phyloP scores from a whole-genome alignment of 2,113 vertebrate genomes.

The Eonycteris spelaea region DNA sequence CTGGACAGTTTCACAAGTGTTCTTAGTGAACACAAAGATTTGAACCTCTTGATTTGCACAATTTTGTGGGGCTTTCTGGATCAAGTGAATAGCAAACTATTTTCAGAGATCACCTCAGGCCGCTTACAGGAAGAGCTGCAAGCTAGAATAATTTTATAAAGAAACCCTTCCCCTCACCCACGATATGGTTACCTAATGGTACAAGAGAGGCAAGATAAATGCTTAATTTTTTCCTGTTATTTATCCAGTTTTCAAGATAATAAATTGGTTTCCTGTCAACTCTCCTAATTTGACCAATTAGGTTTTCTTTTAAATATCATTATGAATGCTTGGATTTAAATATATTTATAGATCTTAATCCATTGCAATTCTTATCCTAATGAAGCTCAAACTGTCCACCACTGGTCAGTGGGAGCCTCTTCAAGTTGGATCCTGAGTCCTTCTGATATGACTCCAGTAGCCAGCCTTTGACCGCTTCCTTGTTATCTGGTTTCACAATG shows the following conservation, averaged over 20 bases:
- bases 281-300: not conserved
- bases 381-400: not conserved
- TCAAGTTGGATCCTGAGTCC: not conserved
- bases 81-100: too few species aligned
- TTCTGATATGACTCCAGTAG: not conserved
- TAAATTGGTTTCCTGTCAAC: not conserved
- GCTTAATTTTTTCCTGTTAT: not conserved
- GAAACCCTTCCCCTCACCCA: not conserved
- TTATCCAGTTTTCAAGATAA: not conserved
- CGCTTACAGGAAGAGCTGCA: too few species aligned
- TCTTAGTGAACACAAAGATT: too few species aligned
- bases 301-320: not conserved
- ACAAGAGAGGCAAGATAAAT: not conserved
- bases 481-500: not conserved
- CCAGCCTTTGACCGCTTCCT: not conserved
- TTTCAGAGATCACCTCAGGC: too few species aligned
- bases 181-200: not conserved
- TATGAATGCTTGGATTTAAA: not conserved
- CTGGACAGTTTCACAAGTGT: too few species aligned
- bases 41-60: too few species aligned
- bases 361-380: not conserved
- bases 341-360: not conserved
- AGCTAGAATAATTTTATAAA: not conserved
- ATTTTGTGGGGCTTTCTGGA: too few species aligned
- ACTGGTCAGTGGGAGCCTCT: not conserved